These are phyloP conservation scores for Galemys pyrenaicus DNA, from an alignment of 2,113 vertebrate genomes.

Conservation along the genomic window DNA sequence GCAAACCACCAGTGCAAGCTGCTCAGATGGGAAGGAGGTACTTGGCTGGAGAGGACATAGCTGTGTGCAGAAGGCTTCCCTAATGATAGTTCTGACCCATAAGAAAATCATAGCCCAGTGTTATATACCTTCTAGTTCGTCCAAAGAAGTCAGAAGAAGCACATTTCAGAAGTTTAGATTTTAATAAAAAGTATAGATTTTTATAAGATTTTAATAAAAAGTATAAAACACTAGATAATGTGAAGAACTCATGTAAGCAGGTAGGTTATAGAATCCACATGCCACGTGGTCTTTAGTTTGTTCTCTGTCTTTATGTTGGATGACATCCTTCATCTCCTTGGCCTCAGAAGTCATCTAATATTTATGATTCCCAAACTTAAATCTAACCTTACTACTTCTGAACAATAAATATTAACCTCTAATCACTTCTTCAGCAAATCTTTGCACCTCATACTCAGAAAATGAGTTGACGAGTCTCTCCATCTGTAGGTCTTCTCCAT, in stretches of 20 bases:
- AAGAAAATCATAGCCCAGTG: background rate
- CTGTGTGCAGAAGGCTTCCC: rapidly evolving
- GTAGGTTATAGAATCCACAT: background rate
- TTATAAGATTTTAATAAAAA: too few species aligned
- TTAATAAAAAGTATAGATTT: background rate
- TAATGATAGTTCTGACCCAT: background rate
- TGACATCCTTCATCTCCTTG: background rate
- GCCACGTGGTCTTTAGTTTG: background rate
- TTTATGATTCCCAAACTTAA: background rate
- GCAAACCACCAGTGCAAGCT: background rate
- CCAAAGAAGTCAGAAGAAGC: background rate
- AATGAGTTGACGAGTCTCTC: background rate
- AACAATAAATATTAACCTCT: background rate
- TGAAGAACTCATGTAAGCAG: background rate
- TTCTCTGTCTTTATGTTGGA: background rate
- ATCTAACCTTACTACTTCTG: background rate
- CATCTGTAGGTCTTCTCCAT: background rate
- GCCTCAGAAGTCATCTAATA: background rate
- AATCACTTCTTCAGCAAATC: background rate
- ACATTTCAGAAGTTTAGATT: background rate
- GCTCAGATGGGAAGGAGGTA: rapidly evolving
- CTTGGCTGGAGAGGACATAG: too few species aligned
- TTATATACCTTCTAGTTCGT: background rate
- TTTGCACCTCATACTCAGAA: background rate
- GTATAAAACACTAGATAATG: background rate